Evolutionary conservation across 2,797 vertebrate species (phyloP), one percentile per base, ranked within the genome.

Genomic region (Acanthurus tractus): DNA sequence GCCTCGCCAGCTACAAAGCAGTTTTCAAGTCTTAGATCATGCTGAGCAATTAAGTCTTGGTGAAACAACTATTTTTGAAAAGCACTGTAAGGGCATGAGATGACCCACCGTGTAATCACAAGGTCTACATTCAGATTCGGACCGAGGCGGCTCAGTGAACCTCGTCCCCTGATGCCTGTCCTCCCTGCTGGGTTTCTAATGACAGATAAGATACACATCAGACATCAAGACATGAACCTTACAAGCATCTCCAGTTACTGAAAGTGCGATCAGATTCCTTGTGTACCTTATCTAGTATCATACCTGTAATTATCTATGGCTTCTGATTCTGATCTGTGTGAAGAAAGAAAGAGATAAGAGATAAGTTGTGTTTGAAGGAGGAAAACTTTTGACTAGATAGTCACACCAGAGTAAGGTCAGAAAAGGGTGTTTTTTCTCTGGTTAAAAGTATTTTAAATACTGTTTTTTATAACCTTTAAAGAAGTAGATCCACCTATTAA

Each of bases 131-230:
- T 94, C 23, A 93, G 91, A 86, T 99, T 99, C 66, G 96, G 96
- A 13, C 98, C 98, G 1, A 98, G 96, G 76, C 46, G 86, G 63
- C 85, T 79, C 44, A 99, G 95, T 54, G 87, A 90, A 8, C 98
- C 98, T 0, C 89, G 95, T 57, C 97, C 98, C 1, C 61, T 89
- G 68, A 99, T 89, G 4, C 98, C 98, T 0, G 98, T 99, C 87
- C 98, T 95, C 68, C 98, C 98, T 71, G 17, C 81, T 45, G 95
- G 95, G 82, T 96, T 96, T 83, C 96, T 96, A 42, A 75, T 62
- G 55, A 82, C 65, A 74, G 38, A 81, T 22, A 55, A 46, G 67
- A 81, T 46, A 23, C 55, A 67, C 59, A 63, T 74, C 54, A 78
- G 44, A 73, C 59, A 86, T 73, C 22, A 42, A 74, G 15, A 56